Evolutionary conservation across 64 coral and sea anemone genomes (phyloP).

Genomic region (Montipora foliosa): DNA sequence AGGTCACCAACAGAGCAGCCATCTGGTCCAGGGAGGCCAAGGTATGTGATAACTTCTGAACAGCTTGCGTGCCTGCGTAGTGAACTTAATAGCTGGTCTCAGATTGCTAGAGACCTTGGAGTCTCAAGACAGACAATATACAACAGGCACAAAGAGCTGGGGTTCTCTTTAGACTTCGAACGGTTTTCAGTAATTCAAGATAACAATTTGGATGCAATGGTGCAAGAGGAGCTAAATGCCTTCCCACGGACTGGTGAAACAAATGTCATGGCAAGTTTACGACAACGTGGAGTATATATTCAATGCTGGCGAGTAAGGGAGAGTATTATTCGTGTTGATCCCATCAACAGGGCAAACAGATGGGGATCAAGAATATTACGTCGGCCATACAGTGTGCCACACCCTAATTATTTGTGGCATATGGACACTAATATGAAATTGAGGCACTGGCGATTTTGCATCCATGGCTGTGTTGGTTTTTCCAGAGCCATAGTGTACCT

Average conservation of each 20-base stretch:
- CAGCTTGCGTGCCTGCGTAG: slow-evolving; percentile 41
- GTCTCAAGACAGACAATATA: slow-evolving; percentile 53
- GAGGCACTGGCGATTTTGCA: neutral
- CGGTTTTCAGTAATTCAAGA: slow-evolving; percentile 4
- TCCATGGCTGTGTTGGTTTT: slow-evolving; percentile 34
- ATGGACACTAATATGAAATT: neutral
- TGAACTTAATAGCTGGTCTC: slow-evolving; percentile 47
- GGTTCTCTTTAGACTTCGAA: slow-evolving; percentile 48
- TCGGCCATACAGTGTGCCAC: neutral
- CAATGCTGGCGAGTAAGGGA: slow-evolving; percentile 12
- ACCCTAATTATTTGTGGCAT: slow-evolving; percentile 50
- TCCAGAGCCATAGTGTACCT: slow-evolving; percentile 26
- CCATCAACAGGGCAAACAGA: neutral
- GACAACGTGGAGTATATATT: neutral
- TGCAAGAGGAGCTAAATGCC: neutral
- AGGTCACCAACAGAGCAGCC: slow-evolving; percentile 6
- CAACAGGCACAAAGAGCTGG: slow-evolving; percentile 46
- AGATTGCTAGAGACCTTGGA: slow-evolving; percentile 39
- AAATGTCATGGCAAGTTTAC: slow-evolving; percentile 36
- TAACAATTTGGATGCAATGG: neutral
- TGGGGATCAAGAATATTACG: slow-evolving; percentile 1
- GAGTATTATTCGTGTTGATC: slow-evolving; percentile 7
- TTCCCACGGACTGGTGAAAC: slow-evolving; percentile 31
- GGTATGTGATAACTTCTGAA: slow-evolving; percentile 1
- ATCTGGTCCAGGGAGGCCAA: slow-evolving; percentile 9